phyloP scores from a whole-genome alignment of 2,113 vertebrate genomes.

The Steatornis caripensis region DNA sequence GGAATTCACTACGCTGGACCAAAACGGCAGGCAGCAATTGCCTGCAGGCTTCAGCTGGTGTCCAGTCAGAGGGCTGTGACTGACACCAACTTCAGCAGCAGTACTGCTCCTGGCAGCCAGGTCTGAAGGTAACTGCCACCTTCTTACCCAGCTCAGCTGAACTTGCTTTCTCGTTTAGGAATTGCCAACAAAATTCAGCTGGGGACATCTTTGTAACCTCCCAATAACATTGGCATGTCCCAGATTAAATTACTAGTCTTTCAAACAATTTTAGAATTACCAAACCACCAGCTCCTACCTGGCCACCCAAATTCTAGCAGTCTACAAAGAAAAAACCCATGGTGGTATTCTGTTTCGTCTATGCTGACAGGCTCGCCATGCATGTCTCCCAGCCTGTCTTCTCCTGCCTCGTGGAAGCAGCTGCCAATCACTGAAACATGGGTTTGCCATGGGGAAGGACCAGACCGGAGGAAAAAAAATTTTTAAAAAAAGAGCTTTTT shows the following conservation, averaged over 20 bases:
- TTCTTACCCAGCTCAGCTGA: background rate
- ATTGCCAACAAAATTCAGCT: background rate
- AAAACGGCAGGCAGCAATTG: background rate
- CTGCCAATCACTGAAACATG: background rate
- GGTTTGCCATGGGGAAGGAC: background rate
- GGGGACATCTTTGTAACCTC: background rate
- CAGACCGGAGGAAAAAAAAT: background rate
- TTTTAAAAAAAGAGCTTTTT: background rate
- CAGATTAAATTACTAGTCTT: background rate
- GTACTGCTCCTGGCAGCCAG: background rate
- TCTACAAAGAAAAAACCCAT: background rate
- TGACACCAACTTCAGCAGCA: background rate
- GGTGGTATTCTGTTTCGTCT: background rate
- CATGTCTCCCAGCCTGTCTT: background rate
- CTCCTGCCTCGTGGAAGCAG: background rate
- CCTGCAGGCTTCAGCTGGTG: slow-evolving; percentile 10
- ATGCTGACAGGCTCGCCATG: background rate
- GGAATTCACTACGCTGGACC: background rate
- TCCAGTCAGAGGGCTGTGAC: background rate
- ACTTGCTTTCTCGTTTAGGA: background rate
- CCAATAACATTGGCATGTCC: background rate
- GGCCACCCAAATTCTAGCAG: background rate
- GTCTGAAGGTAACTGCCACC: background rate
- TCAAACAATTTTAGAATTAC: background rate
- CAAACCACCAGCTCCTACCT: background rate